Conservation (phyloP, 2,113 vertebrate species). For the Eptatretus burgeri region DNA sequence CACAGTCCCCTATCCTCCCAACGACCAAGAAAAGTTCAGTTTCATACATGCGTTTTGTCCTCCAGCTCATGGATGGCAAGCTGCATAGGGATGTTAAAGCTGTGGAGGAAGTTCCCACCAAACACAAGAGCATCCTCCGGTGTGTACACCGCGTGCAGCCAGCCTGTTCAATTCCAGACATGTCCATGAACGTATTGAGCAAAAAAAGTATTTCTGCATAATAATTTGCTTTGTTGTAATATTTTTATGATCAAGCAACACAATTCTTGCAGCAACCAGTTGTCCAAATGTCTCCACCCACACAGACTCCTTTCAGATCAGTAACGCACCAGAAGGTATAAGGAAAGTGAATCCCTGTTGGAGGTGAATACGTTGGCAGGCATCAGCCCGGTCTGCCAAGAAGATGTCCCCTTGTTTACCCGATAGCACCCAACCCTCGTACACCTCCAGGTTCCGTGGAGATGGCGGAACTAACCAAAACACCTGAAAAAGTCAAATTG, state of each 20-base stretch:
- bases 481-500: constrained; percentile 24
- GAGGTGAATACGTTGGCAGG: constrained; percentile 75
- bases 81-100: constrained; percentile 99
- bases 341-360: constrained; percentile 88
- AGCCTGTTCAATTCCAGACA: constrained; percentile 23
- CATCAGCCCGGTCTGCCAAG: constrained; percentile 58
- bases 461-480: constrained; percentile 95
- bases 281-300: too few species aligned
- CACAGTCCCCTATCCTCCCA: background rate
- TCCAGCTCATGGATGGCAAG: constrained; percentile 79
- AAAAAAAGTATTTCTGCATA: too few species aligned
- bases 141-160: constrained; percentile 93
- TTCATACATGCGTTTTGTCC: constrained; percentile 70
- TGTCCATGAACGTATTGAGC: too few species aligned
- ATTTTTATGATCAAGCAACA: too few species aligned
- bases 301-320: too few species aligned
- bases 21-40: background rate
- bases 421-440: constrained; percentile 94
- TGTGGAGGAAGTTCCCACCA: constrained; percentile 89
- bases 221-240: too few species aligned
- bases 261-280: too few species aligned
- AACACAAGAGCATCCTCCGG: constrained; percentile 80
- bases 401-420: constrained; percentile 97
- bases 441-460: constrained; percentile 75
- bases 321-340: constrained; percentile 56